Conservation (phyloP, 2,888 invertebrate genomes). For the Leucophora obtusa region DNA sequence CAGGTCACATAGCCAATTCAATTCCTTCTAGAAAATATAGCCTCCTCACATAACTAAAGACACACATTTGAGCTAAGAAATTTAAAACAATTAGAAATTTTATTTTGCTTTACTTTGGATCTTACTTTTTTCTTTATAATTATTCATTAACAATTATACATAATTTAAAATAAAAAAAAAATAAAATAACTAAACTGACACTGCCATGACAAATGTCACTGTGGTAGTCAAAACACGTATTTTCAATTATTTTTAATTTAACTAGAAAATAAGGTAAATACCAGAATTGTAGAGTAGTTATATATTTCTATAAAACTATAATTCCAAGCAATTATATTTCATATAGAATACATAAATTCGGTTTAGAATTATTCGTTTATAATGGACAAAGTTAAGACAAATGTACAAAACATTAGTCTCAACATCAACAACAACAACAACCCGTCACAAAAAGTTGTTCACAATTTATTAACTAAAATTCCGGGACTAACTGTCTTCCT, state of each 20-base stretch:
- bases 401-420: background rate
- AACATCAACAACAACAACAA: slow-evolving; percentile 22
- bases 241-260: slow-evolving; percentile 73
- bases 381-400: background rate
- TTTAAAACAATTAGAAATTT: no score
- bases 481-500: slow-evolving; percentile 4
- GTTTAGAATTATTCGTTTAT: background rate
- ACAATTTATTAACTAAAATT: slow-evolving; percentile 45
- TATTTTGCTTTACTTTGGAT: no score
- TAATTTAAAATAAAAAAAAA: no score
- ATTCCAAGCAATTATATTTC: slow-evolving; percentile 37
- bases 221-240: slow-evolving; percentile 72
- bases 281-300: background rate
- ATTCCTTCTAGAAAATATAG: no score
- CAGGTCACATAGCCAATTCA: no score
- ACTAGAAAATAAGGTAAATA: slow-evolving; percentile 42
- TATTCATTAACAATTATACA: no score
- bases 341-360: background rate
- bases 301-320: background rate
- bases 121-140: no score
- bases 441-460: slow-evolving; percentile 39
- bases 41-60: no score
- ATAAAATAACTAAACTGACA: background rate
- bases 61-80: no score
- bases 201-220: slow-evolving; percentile 17